Conservation (phyloP, 2,797 vertebrate genomes). For the Sebastes cheni region DNA sequence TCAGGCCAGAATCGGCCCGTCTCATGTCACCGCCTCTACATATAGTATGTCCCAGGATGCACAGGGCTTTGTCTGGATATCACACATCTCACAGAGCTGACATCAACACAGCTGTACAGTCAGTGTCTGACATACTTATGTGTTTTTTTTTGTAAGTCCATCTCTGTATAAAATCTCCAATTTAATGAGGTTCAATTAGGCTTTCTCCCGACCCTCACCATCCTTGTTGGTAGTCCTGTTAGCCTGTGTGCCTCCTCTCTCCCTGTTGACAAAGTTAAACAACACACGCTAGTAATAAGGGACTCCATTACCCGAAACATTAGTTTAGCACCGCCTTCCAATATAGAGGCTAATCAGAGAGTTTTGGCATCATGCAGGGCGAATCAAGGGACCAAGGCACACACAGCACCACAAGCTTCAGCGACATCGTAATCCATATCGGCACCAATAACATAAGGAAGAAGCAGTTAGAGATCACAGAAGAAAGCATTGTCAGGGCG, state of each 20-base stretch:
- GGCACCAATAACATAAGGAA: not conserved
- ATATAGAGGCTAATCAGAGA: not conserved
- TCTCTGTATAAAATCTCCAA: not conserved
- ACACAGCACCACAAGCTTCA: not conserved
- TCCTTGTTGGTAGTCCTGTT: not conserved
- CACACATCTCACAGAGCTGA: conserved; percentile 55
- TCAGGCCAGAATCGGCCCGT: conserved; percentile 41
- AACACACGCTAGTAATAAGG: not conserved
- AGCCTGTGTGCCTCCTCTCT: no score
- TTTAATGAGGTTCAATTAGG: not conserved
- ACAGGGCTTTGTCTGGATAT: conserved; percentile 39
- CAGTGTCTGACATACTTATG: not conserved
- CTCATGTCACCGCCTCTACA: conserved; percentile 24
- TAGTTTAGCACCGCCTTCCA: not conserved
- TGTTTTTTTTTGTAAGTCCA: not conserved
- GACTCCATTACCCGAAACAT: not conserved
- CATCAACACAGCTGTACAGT: conserved; percentile 61
- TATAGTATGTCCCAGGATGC: conserved; percentile 47
- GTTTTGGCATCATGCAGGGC: no score
- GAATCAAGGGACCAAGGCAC: not conserved
- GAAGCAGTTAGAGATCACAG: not conserved
- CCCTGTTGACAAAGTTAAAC: no score
- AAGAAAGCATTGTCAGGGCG: not conserved
- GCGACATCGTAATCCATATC: not conserved
- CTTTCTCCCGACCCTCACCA: not conserved